phyloP scores from a whole-genome alignment of 2,797 vertebrate genomes.

The Momotus momota region DNA sequence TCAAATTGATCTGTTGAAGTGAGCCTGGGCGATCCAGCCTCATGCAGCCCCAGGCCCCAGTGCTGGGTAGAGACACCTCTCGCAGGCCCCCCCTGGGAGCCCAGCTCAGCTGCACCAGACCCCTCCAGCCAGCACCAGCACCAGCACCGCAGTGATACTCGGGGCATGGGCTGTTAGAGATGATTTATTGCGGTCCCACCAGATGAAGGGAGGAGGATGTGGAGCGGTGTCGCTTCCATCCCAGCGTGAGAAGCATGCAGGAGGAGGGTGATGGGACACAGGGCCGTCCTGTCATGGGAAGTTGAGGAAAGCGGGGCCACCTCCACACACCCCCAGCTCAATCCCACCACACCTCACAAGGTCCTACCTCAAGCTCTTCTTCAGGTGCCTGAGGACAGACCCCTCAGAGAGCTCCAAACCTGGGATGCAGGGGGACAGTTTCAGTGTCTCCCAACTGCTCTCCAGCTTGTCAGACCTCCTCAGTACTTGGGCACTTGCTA shows the following conservation, averaged over 20 bases:
- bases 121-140: background rate
- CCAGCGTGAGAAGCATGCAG: background rate
- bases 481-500: background rate
- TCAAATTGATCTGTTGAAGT: background rate
- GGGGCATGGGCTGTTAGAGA: conserved; percentile 52
- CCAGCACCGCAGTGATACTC: background rate
- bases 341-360: background rate
- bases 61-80: background rate
- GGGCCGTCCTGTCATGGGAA: background rate
- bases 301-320: too few species aligned
- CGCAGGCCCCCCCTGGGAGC: background rate
- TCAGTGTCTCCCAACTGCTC: background rate
- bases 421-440: background rate
- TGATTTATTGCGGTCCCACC: conserved; percentile 77
- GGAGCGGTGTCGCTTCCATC: background rate
- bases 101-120: background rate
- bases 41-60: too few species aligned
- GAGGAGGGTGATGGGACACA: accelerated
- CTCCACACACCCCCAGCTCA: background rate
- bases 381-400: background rate
- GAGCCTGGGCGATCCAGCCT: background rate
- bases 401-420: background rate
- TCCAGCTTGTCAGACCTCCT: background rate
- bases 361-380: background rate
- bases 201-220: conserved; percentile 43